Evolutionary conservation across 2,113 vertebrate genomes (phyloP).

Genomic region (Dromaius novaehollandiae): DNA sequence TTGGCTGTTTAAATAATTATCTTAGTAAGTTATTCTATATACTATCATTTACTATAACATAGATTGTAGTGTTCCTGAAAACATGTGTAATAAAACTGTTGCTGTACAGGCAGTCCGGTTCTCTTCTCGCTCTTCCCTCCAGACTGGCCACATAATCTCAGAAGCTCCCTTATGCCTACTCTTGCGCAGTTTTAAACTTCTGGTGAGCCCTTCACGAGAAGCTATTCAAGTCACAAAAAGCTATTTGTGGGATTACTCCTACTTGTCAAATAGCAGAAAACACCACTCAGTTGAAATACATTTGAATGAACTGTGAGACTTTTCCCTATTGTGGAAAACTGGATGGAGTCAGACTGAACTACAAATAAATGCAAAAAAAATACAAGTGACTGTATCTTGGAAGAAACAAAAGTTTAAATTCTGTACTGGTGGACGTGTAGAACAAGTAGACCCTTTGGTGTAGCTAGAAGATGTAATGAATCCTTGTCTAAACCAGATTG

Average conservation of each 20-base stretch:
- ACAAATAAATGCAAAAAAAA: not conserved
- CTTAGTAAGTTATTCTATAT: not conserved
- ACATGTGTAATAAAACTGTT: not conserved
- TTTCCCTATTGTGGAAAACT: not conserved
- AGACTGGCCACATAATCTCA: not conserved
- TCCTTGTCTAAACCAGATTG: constrained; percentile 8
- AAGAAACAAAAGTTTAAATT: not conserved
- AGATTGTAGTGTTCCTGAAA: not conserved
- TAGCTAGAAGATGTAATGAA: constrained; percentile 23
- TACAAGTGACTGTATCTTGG: not conserved
- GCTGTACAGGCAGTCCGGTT: not conserved
- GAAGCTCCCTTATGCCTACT: not conserved
- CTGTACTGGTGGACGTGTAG: not conserved
- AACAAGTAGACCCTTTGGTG: constrained; percentile 10
- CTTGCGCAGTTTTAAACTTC: not conserved
- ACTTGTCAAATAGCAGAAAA: no score
- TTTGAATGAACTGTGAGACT: not conserved
- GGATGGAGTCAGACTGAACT: not conserved
- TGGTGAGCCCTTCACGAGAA: not conserved
- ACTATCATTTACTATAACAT: not conserved
- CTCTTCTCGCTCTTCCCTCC: not conserved
- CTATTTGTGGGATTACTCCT: not conserved
- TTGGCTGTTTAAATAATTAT: not conserved
- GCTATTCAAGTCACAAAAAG: not conserved
- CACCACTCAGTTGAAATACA: not conserved